Evolutionary conservation across 2,797 vertebrate species (phyloP).

Genomic region (Xenopus petersii): DNA sequence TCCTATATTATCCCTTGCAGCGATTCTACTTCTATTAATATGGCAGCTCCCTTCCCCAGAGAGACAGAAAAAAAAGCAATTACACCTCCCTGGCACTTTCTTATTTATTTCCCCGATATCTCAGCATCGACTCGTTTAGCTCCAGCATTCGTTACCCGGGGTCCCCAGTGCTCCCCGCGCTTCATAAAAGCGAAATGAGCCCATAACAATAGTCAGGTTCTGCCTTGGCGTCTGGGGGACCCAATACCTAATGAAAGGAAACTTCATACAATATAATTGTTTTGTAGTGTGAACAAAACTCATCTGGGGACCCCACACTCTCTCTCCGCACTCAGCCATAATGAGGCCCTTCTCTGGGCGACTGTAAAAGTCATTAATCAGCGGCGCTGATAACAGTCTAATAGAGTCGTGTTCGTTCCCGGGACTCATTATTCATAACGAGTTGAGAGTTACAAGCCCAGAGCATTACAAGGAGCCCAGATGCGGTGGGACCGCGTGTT

Average conservation of each 20-base stretch:
- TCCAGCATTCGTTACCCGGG: neutral
- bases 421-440: conserved; percentile 55
- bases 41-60: too few species aligned
- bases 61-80: too few species aligned
- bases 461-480: conserved; percentile 49
- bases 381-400: conserved; percentile 53
- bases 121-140: neutral
- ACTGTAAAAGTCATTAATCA: conserved; percentile 52
- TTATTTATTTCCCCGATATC: too few species aligned
- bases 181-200: neutral
- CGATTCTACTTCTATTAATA: too few species aligned
- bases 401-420: conserved; percentile 56
- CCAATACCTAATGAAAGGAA: conserved; percentile 25
- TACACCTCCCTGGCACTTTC: too few species aligned
- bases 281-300: conserved; percentile 19
- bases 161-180: neutral
- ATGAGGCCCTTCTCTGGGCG: conserved; percentile 54
- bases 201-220: neutral
- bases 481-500: conserved; percentile 15
- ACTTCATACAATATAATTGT: conserved; percentile 27
- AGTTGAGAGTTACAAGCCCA: conserved; percentile 43
- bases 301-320: conserved; percentile 1
- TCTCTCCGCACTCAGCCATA: conserved; percentile 24
- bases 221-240: neutral
- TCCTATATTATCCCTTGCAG: too few species aligned